Conservation (phyloP, 2,113 vertebrate species). For the Xiphophorus hellerii region DNA sequence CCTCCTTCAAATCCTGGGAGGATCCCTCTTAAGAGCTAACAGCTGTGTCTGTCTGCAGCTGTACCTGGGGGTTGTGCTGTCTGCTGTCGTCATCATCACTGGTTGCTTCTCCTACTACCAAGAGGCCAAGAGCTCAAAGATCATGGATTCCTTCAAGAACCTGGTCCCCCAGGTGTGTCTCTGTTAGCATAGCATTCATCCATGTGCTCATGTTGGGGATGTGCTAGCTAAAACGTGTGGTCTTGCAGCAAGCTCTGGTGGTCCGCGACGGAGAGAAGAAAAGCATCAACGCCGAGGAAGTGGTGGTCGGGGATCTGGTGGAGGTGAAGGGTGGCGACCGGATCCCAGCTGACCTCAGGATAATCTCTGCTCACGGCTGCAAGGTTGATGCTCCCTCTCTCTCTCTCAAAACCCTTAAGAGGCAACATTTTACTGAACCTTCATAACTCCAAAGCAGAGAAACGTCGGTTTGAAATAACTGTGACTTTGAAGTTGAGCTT, state of each 20-base stretch:
- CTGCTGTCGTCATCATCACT: conserved; percentile 96
- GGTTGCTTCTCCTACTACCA: conserved; percentile 99
- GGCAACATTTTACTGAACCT: too few species aligned
- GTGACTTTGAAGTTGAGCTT: not conserved
- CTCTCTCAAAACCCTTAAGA: too few species aligned
- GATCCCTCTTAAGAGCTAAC: not conserved
- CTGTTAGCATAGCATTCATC: not conserved
- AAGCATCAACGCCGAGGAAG: conserved; percentile 92
- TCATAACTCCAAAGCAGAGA: not conserved
- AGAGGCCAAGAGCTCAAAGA: conserved; percentile 98
- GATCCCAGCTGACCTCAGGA: conserved; percentile 93
- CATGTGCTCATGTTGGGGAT: not conserved
- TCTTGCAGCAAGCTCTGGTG: conserved; percentile 92
- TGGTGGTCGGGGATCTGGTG: conserved; percentile 93
- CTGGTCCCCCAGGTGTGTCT: conserved; percentile 92
- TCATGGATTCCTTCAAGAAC: conserved; percentile 99
- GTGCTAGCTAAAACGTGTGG: not conserved
- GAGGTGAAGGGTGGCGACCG: conserved; percentile 97
- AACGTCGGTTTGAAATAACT: not conserved
- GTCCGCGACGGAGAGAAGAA: conserved; percentile 94
- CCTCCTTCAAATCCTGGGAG: not conserved
- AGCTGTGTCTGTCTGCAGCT: conserved; percentile 74
- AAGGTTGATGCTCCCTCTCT: conserved; percentile 79
- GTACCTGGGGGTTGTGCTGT: conserved; percentile 91
- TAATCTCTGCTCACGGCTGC: conserved; percentile 95